phyloP scores from a whole-genome alignment of 2,888 invertebrate species.

The Eupithecia insigniata region DNA sequence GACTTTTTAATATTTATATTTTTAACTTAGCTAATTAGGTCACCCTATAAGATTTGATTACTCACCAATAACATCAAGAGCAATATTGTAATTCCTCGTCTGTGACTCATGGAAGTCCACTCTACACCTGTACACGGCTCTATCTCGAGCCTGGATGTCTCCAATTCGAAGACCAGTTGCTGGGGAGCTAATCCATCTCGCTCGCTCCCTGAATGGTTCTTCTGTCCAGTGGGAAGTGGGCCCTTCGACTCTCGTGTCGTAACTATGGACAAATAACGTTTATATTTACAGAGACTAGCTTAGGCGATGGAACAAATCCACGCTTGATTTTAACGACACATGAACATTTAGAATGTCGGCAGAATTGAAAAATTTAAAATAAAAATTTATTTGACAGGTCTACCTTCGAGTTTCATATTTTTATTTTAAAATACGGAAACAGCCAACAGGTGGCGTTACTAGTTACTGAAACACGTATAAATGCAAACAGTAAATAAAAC shows the following conservation, averaged over 20 bases:
- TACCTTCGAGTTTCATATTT: no score
- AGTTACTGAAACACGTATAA: no score
- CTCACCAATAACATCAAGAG: constrained; percentile 89
- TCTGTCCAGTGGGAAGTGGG: constrained; percentile 75
- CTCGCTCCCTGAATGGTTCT: constrained; percentile 86
- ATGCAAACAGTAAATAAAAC: no score
- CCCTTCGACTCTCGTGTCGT: constrained; percentile 70
- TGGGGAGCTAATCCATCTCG: constrained; percentile 84
- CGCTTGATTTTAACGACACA: no score
- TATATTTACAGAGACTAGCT: neutral
- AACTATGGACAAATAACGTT: constrained; percentile 57
- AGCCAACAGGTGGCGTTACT: no score
- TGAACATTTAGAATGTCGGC: no score
- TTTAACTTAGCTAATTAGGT: neutral
- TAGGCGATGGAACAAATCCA: no score
- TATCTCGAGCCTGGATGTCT: constrained; percentile 66
- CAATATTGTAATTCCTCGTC: constrained; percentile 89
- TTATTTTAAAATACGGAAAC: no score
- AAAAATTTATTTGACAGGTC: no score
- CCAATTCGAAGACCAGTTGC: constrained; percentile 65
- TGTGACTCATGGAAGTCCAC: constrained; percentile 86
- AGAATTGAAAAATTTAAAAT: no score
- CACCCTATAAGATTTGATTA: neutral
- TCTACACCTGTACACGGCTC: constrained; percentile 73
- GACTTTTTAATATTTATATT: neutral